Percentiles rank a stretch among this genome's conserved stretches.
phyloP scores from a whole-genome alignment of 2,888 invertebrate species.

The Philhelius pedissequus region DNA sequence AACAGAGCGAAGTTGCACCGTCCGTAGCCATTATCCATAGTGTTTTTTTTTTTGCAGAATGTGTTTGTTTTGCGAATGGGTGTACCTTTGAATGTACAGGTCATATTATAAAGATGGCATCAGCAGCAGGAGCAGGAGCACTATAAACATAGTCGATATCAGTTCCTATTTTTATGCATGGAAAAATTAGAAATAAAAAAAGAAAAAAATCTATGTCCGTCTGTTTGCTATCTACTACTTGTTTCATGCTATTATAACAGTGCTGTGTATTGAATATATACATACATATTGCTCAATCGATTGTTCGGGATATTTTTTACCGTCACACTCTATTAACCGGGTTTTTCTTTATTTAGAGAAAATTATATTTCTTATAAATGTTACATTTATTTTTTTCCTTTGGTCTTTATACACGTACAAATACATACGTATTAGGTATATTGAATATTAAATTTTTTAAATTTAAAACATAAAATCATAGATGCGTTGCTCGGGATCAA shows the following conservation, averaged over 20 bases:
- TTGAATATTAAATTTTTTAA: too few relatives aligned
- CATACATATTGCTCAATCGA: too few relatives aligned
- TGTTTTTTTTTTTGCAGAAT: neutral
- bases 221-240: neutral
- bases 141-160: neutral
- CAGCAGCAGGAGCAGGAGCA: neutral
- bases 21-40: neutral
- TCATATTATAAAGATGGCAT: too few relatives aligned
- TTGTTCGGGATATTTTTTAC: neutral
- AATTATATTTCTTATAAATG: neutral
- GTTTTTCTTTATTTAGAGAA: neutral
- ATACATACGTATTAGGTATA: too few relatives aligned
- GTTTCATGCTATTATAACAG: neutral
- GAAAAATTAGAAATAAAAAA: neutral
- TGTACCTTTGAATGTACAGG: neutral
- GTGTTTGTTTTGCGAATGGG: neutral
- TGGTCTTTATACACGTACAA: too few relatives aligned
- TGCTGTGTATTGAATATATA: neutral
- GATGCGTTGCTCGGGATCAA: too few relatives aligned
- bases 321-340: neutral
- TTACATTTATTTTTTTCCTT: too few relatives aligned
- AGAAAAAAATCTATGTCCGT: neutral
- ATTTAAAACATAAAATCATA: too few relatives aligned
- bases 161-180: neutral
- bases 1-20: neutral